Base-by-base conservation (phyloP, 2,797 vertebrate genomes). In the Gobionotothen gibberifrons region DNA sequence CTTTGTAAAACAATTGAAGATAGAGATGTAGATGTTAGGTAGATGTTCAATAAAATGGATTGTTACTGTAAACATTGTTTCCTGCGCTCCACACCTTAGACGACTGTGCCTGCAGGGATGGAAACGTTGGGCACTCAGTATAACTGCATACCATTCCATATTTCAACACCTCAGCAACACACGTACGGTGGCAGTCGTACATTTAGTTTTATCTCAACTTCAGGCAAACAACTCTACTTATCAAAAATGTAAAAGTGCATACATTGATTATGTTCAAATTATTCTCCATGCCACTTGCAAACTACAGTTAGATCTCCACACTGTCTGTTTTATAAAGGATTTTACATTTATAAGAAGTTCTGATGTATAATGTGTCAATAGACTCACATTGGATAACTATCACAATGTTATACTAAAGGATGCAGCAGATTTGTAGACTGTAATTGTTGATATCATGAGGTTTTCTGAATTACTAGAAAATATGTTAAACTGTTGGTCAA, bases 111-210 rank as follows among this genome's bases (percentile, higher is more conserved):
- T 65, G 61, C 55, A 74, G 71, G 72, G 62, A 78, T 87, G 82
- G 79, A 89, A 86, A 85, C 73, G 48, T 80, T 83, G 70, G 61
- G 69, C 52, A 69, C 11, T 60, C 67, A 75, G 63, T 63, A 76
- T 75, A 21, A 53, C 53, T 69, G 52, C 65, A 69, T 51, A 58
- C 21, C 54, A 49, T 56, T 78, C 44, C n/a, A 57, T 59, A 67
- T 42, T 46, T 53, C 47, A 68, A 16, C 12, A 43, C 32, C 32
- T 53, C 40, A 16, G n/a, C 15, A 53, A 51, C 4, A 26, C n/a
- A 42, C 54, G 48, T 21, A 54, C n/a, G 2, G 60, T 53, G 43
- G 4, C 39, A 42, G 6, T 69, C 42, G 5, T 14, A 70, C 9
- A 52, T 19, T 59, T 4, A 75, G 10, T 32, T 47, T 15, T 48